These are phyloP conservation scores for Haliclona indistincta DNA, from an alignment of 37 sponge, comb jelly and placozoan species.

Conservation along the genomic window DNA sequence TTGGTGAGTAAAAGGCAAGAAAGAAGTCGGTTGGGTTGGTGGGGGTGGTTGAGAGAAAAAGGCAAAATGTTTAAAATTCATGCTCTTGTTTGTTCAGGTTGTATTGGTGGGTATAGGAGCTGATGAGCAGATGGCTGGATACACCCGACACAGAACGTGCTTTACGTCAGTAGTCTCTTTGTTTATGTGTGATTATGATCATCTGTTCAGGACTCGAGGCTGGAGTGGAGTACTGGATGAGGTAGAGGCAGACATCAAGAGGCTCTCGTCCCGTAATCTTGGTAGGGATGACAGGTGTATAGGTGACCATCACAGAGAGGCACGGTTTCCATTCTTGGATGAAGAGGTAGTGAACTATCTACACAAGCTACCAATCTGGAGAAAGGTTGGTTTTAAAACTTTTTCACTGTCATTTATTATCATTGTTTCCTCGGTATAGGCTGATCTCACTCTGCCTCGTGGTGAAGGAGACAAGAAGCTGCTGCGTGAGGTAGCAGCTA, in stretches of 20 bases:
- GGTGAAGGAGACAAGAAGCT: conserved; percentile 95
- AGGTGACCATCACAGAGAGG: conserved; percentile 91
- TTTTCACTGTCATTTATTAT: background rate
- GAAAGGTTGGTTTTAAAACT: conserved; percentile 59
- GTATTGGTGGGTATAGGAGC: conserved; percentile 90
- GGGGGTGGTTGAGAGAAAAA: background rate
- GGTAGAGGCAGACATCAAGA: conserved; percentile 80
- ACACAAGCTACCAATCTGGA: conserved; percentile 69
- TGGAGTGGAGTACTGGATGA: conserved; percentile 77
- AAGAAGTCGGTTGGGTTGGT: background rate
- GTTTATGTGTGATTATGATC: background rate
- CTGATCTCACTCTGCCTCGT: conserved; percentile 76
- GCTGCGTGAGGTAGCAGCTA: conserved; percentile 77
- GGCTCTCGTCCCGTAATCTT: conserved; percentile 90
- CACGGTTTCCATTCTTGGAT: conserved; percentile 94
- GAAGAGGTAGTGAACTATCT: conserved; percentile 88
- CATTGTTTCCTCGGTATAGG: conserved; percentile 33
- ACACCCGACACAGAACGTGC: conserved; percentile 85
- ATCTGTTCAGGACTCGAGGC: conserved; percentile 41
- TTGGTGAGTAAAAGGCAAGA: no score
- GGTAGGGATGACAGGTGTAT: conserved; percentile 99
- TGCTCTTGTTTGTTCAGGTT: no score
- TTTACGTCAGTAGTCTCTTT: conserved; percentile 39
- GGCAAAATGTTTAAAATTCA: no score
- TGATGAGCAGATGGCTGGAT: conserved; percentile 94